A percentile compares a stretch with the other conserved stretches of the same genome.
Evolutionary conservation across 2,113 vertebrate species (phyloP).

Genomic region (Tupaia tana): DNA sequence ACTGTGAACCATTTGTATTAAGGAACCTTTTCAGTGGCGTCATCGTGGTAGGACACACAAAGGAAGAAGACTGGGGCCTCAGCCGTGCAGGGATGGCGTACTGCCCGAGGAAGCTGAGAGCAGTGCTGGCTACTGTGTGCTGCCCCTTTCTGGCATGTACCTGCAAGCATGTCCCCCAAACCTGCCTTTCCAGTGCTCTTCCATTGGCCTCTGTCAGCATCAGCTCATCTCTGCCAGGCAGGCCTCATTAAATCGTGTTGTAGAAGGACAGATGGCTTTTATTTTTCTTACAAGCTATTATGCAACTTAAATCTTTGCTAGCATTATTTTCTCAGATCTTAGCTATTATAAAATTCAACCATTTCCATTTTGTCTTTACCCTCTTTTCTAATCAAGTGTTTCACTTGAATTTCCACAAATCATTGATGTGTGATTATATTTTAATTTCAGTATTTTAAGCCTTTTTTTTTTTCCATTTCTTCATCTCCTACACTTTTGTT

Average conservation of each 20-base stretch:
- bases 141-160: not conserved
- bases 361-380: conserved; percentile 22
- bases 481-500: not conserved
- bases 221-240: not conserved
- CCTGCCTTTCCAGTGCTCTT: not conserved
- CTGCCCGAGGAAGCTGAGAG: not conserved
- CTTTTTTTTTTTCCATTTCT: conserved; percentile 6
- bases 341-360: not conserved
- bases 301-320: conserved; percentile 27
- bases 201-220: not conserved
- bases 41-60: not conserved
- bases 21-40: not conserved
- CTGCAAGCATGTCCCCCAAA: not conserved
- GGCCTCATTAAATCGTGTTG: not conserved
- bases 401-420: conserved; percentile 5
- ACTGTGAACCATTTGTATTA: conserved; percentile 44
- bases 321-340: conserved; percentile 51
- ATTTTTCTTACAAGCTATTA: conserved; percentile 52
- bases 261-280: conserved; percentile 41
- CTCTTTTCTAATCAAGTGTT: conserved; percentile 15
- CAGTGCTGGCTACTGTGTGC: too few species aligned
- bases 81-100: not conserved
- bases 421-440: conserved; percentile 15
- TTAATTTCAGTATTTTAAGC: conserved; percentile 29
- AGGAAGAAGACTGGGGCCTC: conserved; percentile 5